Conservation (phyloP, 2,888 invertebrate species). For the Fragum whitleyi region DNA sequence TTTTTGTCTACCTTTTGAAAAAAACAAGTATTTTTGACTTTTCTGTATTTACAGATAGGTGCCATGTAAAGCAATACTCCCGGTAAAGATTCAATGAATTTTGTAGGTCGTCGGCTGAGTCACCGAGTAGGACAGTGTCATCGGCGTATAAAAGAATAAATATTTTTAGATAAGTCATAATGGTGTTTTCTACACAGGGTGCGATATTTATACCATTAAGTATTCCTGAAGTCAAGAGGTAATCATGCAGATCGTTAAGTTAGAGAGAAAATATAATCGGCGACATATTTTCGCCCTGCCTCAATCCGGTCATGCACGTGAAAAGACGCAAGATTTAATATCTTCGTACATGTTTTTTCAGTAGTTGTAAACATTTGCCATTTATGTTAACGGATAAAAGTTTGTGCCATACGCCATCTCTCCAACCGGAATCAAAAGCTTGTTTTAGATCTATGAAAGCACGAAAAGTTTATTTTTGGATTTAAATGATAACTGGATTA, state of each 20-base stretch:
- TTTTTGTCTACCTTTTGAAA: neutral
- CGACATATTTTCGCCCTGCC: conserved; percentile 38
- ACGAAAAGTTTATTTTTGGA: conserved; percentile 26
- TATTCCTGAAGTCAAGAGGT: neutral
- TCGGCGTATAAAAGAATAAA: conserved; percentile 33
- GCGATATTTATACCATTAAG: neutral
- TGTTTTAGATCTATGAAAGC: conserved; percentile 42
- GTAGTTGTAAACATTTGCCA: conserved; percentile 32
- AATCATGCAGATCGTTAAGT: conserved; percentile 9
- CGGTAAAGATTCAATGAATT: conserved; percentile 9
- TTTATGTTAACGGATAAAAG: conserved; percentile 24
- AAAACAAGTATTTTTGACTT: conserved; percentile 33
- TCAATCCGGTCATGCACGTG: conserved; percentile 6
- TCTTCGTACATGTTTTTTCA: conserved; percentile 28
- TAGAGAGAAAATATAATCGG: conserved; percentile 32
- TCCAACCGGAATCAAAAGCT: conserved; percentile 41
- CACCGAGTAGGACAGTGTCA: conserved; percentile 23
- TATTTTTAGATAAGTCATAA: conserved; percentile 26
- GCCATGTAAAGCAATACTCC: conserved; percentile 20
- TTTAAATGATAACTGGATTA: conserved; percentile 21
- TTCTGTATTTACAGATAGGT: conserved; percentile 22
- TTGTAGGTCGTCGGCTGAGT: conserved; percentile 11
- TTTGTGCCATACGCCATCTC: conserved; percentile 31
- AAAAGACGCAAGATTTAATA: conserved; percentile 30
- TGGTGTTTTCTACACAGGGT: neutral